phyloP scores from a whole-genome alignment of 2,888 invertebrate species.

The Ceratothoa steindachneri region DNA sequence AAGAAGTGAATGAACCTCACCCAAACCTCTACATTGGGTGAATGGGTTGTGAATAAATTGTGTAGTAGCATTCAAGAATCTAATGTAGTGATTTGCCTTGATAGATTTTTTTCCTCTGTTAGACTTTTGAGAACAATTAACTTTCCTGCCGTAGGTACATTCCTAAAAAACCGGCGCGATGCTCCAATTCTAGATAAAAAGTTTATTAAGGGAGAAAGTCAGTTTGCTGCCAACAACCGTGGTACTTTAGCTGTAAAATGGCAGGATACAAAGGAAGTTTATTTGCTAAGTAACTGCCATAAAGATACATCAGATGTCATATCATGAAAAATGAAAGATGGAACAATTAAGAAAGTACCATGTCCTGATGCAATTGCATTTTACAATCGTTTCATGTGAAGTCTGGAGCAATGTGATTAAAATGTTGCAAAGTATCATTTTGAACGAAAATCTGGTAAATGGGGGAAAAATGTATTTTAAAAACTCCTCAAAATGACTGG shows the following conservation, averaged over 20 bases:
- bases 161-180: neutral
- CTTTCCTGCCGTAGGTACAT: neutral
- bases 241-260: neutral
- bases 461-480: neutral
- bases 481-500: neutral
- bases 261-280: neutral
- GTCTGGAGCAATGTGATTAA: neutral
- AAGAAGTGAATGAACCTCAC: too few species aligned
- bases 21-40: neutral
- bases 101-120: neutral
- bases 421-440: neutral
- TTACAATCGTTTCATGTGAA: neutral
- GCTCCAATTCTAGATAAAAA: neutral
- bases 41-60: neutral
- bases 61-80: neutral
- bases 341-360: neutral
- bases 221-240: neutral
- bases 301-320: neutral
- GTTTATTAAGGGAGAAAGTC: neutral
- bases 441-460: neutral
- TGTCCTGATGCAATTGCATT: neutral
- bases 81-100: neutral
- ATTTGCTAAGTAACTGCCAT: neutral
- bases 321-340: neutral
- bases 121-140: neutral